phyloP scores from a whole-genome alignment of 2,888 invertebrate genomes.

The Spicauda simplicius region DNA sequence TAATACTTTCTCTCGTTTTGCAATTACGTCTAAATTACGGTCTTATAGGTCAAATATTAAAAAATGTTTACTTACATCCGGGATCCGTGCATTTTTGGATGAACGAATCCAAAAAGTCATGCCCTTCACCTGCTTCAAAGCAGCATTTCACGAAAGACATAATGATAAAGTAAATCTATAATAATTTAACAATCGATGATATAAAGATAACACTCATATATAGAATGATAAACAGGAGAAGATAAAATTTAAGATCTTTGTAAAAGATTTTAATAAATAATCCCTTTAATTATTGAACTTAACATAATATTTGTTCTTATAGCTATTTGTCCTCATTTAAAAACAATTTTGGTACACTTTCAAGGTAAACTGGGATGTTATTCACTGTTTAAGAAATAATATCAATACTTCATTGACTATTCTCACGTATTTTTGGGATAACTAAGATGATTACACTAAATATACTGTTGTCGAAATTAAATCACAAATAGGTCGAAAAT shows the following conservation, averaged over 20 bases:
- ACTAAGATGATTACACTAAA: slow-evolving; percentile 34
- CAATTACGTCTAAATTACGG: neutral
- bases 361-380: slow-evolving; percentile 1
- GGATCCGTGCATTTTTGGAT: slow-evolving; percentile 93
- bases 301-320: neutral
- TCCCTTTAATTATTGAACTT: neutral
- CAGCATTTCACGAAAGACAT: slow-evolving; percentile 92
- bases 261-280: slow-evolving; percentile 22
- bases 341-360: slow-evolving; percentile 13
- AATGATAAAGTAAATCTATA: slow-evolving; percentile 37
- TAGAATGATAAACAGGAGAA: slow-evolving; percentile 26
- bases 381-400: neutral
- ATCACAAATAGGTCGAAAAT: slow-evolving; percentile 53
- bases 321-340: neutral
- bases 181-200: slow-evolving; percentile 1
- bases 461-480: slow-evolving; percentile 36
- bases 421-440: slow-evolving; percentile 28
- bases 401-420: slow-evolving; percentile 23
- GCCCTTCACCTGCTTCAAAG: slow-evolving; percentile 90
- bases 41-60: neutral
- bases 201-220: slow-evolving; percentile 13
- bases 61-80: slow-evolving; percentile 88
- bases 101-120: slow-evolving; percentile 90
- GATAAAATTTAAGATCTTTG: slow-evolving; percentile 35
- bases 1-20: neutral